Conservation (phyloP, 2,113 vertebrate species). For the Herpetotheres cachinnans region DNA sequence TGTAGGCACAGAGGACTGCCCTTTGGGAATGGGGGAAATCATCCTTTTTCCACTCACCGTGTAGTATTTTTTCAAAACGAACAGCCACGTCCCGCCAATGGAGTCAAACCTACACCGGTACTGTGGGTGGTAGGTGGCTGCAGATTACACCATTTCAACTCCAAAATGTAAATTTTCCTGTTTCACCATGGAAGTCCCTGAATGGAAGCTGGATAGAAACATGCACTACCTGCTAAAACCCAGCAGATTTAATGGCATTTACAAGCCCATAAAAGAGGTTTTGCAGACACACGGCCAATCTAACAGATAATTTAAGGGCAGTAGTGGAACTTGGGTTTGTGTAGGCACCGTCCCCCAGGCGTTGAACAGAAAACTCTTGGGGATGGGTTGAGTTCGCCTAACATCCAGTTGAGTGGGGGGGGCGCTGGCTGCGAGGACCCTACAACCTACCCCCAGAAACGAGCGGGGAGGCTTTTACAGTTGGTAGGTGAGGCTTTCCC, state of each 20-base stretch:
- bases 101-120: not conserved
- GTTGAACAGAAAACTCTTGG: not conserved
- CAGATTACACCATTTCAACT: not conserved
- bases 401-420: not conserved
- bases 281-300: not conserved
- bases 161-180: not conserved
- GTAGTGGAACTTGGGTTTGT: not conserved
- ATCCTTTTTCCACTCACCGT: not conserved
- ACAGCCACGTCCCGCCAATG: too few relatives aligned
- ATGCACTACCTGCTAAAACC: not conserved
- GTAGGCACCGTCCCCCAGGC: not conserved
- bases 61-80: not conserved
- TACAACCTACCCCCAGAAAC: not conserved
- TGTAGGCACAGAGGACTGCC: not conserved
- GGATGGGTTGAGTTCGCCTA: not conserved
- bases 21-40: not conserved
- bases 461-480: not conserved
- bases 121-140: not conserved
- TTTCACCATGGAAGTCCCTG: not conserved
- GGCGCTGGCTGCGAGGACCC: not conserved
- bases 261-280: slow-evolving; percentile 32
- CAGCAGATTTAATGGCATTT: slow-evolving; percentile 5
- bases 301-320: not conserved
- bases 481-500: too few relatives aligned
- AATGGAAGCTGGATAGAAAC: not conserved